Conservation (phyloP, 2,797 vertebrate species). For the Dromococcyx pavoninus region DNA sequence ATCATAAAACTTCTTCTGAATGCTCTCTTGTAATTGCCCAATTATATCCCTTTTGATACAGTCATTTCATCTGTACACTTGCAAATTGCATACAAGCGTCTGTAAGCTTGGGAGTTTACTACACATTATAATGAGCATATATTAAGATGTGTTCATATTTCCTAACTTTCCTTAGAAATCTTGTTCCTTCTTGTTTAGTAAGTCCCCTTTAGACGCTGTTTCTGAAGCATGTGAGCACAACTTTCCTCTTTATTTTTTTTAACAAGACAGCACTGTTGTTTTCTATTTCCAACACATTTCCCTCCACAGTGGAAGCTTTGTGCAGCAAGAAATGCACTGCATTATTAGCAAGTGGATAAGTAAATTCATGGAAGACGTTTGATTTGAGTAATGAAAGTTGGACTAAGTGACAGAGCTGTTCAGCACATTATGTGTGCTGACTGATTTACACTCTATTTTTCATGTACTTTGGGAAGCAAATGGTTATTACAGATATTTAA, state of each 20-base stretch:
- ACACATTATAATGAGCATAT: neutral
- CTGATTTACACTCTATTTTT: too few relatives aligned
- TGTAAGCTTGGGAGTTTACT: neutral
- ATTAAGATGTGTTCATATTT: neutral
- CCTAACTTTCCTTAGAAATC: neutral
- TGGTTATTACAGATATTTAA: too few relatives aligned
- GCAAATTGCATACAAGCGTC: neutral
- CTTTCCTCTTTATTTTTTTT: neutral
- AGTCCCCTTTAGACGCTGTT: neutral
- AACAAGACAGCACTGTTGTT: neutral
- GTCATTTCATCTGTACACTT: neutral
- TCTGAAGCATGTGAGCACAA: neutral
- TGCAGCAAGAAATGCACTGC: neutral
- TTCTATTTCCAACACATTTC: neutral
- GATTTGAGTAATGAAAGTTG: neutral
- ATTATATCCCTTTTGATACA: too few relatives aligned
- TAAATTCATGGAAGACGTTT: neutral
- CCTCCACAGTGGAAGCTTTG: neutral
- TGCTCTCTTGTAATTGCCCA: too few relatives aligned
- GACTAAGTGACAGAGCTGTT: neutral
- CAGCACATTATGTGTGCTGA: too few relatives aligned
- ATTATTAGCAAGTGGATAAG: neutral
- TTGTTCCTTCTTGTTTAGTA: neutral
- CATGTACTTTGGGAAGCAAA: too few relatives aligned
- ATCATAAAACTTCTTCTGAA: too few relatives aligned